Conservation (phyloP, 2,113 vertebrate genomes). For the Anseranas semipalmata region DNA sequence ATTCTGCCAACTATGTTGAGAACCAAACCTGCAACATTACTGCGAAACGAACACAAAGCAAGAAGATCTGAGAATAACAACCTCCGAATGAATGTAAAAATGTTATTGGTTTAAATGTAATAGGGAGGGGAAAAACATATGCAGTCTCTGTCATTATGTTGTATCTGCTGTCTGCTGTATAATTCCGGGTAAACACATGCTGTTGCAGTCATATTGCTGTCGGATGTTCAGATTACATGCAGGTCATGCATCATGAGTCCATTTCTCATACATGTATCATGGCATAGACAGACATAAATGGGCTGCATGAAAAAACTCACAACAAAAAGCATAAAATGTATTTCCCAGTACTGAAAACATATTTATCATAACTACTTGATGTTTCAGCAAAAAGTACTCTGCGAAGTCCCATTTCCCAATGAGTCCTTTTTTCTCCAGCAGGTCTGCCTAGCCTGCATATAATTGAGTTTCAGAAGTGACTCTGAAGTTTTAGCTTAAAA, state of each 20-base stretch:
- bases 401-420: neutral
- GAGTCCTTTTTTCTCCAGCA: neutral
- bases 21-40: neutral
- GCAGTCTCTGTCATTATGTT: neutral
- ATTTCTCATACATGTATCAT: neutral
- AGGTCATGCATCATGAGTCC: neutral
- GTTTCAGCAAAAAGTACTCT: neutral
- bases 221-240: neutral
- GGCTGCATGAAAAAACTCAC: neutral
- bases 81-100: neutral
- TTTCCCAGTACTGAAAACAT: neutral
- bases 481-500: neutral
- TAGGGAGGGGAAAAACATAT: neutral
- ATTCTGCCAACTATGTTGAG: neutral
- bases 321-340: neutral
- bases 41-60: neutral
- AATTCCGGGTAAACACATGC: neutral
- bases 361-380: neutral
- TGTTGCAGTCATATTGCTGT: neutral
- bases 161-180: neutral
- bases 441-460: neutral
- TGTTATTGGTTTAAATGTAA: neutral
- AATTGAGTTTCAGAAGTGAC: neutral
- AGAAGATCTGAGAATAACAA: neutral
- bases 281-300: neutral